A percentile compares a stretch with the other conserved stretches of the same genome.
phyloP scores from a whole-genome alignment of 2,113 vertebrate species.

The Hypanus sabinus region DNA sequence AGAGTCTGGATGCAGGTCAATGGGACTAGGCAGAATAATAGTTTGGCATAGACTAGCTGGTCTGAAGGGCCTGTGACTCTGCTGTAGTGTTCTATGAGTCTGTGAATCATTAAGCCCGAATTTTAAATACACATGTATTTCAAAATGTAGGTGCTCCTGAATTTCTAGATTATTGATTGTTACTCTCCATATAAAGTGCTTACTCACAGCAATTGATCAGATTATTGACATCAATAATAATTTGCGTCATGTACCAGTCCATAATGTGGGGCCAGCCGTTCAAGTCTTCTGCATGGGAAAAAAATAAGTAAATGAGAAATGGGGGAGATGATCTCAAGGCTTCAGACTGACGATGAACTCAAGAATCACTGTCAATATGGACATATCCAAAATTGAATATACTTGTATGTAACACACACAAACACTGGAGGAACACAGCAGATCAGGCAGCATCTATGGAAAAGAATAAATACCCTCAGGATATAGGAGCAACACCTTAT shows the following conservation, averaged over 20 bases:
- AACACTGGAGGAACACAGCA: too few species aligned
- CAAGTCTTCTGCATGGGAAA: constrained; percentile 5
- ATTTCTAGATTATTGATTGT: neutral
- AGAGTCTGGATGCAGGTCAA: too few species aligned
- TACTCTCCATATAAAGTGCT: neutral
- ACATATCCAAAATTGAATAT: neutral
- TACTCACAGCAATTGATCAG: neutral
- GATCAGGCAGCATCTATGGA: too few species aligned
- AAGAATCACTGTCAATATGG: neutral
- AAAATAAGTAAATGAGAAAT: neutral
- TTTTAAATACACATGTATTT: neutral
- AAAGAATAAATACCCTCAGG: too few species aligned
- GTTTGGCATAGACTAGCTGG: too few species aligned
- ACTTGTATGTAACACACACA: neutral
- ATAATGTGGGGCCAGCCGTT: neutral
- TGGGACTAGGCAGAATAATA: too few species aligned
- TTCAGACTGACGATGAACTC: neutral
- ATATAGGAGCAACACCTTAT: too few species aligned
- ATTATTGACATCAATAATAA: too few species aligned
- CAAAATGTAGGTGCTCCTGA: neutral
- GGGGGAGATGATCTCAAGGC: neutral
- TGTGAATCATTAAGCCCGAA: neutral
- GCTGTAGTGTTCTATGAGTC: too few species aligned
- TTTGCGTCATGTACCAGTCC: neutral
- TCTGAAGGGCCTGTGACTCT: too few species aligned